Evolutionary conservation across 1,140 invertebrate species (phyloP), one percentile per base, ranked within the genome.

Genomic region (Drosophila willistoni): DNA sequence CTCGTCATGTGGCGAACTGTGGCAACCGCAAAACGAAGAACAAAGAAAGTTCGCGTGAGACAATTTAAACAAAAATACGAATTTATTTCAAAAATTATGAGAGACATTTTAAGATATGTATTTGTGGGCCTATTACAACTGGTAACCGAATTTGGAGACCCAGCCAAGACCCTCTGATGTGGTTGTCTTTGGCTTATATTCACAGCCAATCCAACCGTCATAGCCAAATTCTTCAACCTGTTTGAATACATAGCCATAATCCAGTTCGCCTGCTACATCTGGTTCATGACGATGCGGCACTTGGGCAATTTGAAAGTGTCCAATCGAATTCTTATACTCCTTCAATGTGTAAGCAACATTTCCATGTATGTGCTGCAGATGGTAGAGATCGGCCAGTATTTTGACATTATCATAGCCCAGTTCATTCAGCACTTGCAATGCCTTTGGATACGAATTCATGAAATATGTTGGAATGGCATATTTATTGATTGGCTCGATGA

Each of bases 401-500:
- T 95, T 96, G 36, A 98, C 91, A 91, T 96, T 93, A 22, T 95
- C 94, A 90, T 95, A 97, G 73, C 96, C 94, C 57, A 98, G 94
- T 78, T 94, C 94, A 81, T 95, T 95, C 5, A 98, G 94, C 12
- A 96, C 93, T 10, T 95, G 92, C 10, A 96, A 83, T 73, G 95
- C 96, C 95, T 95, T 96, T 47, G 95, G 93, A 92, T 94, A 97
- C 90, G 94, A 94, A 91, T 96, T 97, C 91, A 99, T 93, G 85
- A 97, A 98, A 92, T 98, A 98, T 77, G 95, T 94, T 34, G 97
- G 97, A 14, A 97, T 94, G 10, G 96, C 95, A 76, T 96, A 95
- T 64, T 94, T 95, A 92, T 98, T 98, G 22, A 98, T 97, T 9
- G 98, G 97, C 93, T 99, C 97, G 91, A 98, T 98, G 2, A 99